Evolutionary conservation across 2,888 invertebrate species (phyloP), one percentile per base, ranked within the genome.

Genomic region (Kuschelorhynchus macadamiae): DNA sequence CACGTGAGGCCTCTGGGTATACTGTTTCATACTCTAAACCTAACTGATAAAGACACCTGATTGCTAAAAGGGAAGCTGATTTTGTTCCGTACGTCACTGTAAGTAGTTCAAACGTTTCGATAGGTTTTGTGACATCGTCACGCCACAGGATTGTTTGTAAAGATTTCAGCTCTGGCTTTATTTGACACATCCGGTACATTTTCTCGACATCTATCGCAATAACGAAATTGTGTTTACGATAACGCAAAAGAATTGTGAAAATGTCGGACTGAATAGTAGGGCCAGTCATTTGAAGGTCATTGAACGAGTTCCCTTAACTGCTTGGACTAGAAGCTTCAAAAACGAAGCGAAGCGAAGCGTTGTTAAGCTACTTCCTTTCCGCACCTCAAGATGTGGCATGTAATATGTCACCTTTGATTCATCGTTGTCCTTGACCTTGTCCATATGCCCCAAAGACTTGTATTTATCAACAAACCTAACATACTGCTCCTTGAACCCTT

Each of bases 381-480:
- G 5, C 18, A 49, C 49, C 4, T 25, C 56, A 44, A 60, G 61
- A 55, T 67, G 71, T 4, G 62, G 60, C 56, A 71, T 56, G 16
- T 64, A 60, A 55, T 63, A 71, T 16, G 36, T 46, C 8, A 9
- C 25, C 14, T 18, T 25, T 3, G 5, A 3, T 18, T 11, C 4
- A 5, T 3, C 3, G 5, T 14, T 44, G 11, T 11, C 14, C 16
- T 4, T 11, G n/a, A n/a, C 14, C n/a, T 44, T 14, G 16, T 4
- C 16, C 16, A 14, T 11, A 11, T 17, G 16, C 16, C n/a, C 25
- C 7, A 25, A 7, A 2, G n/a, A 3, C 4, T 25, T 7, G 11
- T 44, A 44, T 44, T 44, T 11, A 2, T 44, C 16, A 4, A 44
- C 16, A 44, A 44, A 44, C 16, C 16, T 44, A 18, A 4, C 2